Conservation (phyloP, 2,113 vertebrate species). For the Ellobius talpinus region DNA sequence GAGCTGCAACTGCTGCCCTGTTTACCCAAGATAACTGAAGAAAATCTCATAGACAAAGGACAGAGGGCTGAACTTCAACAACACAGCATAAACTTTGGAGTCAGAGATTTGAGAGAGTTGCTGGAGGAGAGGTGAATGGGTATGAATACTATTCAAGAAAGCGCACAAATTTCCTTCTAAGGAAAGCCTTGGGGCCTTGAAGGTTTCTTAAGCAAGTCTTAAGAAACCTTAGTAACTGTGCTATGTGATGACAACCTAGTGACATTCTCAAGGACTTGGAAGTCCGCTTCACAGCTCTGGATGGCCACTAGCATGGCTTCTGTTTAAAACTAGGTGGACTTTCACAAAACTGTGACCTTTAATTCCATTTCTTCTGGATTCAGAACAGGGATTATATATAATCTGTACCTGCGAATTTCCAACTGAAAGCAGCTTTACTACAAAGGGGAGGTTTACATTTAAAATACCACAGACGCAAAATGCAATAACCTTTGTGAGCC, state of each 20-base stretch:
- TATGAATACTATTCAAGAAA: constrained; percentile 28
- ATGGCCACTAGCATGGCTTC: background rate
- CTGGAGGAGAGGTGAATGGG: constrained; percentile 4
- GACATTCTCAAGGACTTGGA: background rate
- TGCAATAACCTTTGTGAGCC: background rate
- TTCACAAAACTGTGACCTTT: background rate
- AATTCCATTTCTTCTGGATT: background rate
- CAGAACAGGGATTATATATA: background rate
- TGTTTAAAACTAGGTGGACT: background rate
- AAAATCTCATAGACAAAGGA: background rate
- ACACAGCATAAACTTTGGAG: background rate
- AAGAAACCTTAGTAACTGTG: constrained; percentile 38
- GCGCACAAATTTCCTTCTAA: background rate
- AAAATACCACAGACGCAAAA: constrained; percentile 34
- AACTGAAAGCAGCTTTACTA: background rate
- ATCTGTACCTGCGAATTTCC: background rate
- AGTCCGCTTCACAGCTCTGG: background rate
- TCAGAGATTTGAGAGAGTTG: background rate
- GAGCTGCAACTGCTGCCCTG: background rate
- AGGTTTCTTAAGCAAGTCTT: background rate
- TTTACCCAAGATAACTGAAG: constrained; percentile 10
- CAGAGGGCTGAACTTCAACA: background rate
- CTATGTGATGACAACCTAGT: background rate
- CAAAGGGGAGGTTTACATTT: constrained; percentile 42
- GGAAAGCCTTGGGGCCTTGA: background rate